Conservation (phyloP, 2,888 invertebrate genomes). For the Drosophila formosana region DNA sequence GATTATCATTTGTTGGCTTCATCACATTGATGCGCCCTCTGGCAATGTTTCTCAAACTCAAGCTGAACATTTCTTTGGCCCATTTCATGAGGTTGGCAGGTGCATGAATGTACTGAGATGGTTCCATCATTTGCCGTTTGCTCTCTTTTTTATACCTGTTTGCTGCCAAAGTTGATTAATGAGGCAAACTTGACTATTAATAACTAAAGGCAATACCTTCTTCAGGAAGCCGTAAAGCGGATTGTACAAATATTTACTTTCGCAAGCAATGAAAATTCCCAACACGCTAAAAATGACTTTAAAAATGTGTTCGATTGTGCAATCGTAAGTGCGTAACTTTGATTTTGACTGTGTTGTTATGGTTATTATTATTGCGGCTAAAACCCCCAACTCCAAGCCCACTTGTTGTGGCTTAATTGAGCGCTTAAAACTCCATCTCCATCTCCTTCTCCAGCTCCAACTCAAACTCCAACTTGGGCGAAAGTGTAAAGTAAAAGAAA, state of each 20-base stretch:
- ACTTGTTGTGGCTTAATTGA: slow-evolving; percentile 55
- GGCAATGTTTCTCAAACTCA: slow-evolving; percentile 10
- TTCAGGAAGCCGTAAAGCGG: slow-evolving; percentile 54
- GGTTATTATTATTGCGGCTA: slow-evolving; percentile 12
- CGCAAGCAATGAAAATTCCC: slow-evolving; percentile 65
- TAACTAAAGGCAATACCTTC: slow-evolving; percentile 18
- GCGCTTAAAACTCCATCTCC: slow-evolving; percentile 31
- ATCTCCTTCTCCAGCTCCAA: not conserved
- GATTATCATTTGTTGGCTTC: slow-evolving; percentile 24
- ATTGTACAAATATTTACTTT: slow-evolving; percentile 67
- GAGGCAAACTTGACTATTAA: slow-evolving; percentile 47
- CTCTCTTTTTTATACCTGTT: slow-evolving; percentile 18
- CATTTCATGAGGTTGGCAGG: slow-evolving; percentile 54
- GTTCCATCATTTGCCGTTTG: slow-evolving; percentile 17
- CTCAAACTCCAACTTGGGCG: slow-evolving; percentile 24
- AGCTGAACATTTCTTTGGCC: slow-evolving; percentile 32
- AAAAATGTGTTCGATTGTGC: slow-evolving; percentile 50
- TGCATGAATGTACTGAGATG: slow-evolving; percentile 38
- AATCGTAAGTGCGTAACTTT: slow-evolving; percentile 72
- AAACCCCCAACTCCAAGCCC: not conserved
- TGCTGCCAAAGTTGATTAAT: slow-evolving; percentile 63
- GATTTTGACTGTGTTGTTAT: slow-evolving; percentile 37
- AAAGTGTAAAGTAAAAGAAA: slow-evolving; percentile 32
- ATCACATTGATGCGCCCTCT: slow-evolving; percentile 5
- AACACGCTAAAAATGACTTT: slow-evolving; percentile 22